phyloP scores from a whole-genome alignment of 2,113 vertebrate genomes.

The Brachionichthys hirsutus region DNA sequence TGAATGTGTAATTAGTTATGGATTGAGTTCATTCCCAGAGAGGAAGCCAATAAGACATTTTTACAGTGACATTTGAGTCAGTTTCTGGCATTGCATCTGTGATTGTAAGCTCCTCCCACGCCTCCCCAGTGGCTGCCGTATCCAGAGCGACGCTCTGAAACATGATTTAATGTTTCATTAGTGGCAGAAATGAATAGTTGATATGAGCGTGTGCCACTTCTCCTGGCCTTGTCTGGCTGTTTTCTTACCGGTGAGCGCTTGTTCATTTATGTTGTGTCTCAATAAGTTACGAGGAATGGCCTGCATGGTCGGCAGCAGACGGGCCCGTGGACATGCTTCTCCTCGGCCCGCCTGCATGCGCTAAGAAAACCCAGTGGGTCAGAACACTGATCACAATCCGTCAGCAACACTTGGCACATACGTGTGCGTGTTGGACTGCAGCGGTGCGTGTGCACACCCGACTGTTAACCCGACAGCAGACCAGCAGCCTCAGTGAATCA shows the following conservation, averaged over 20 bases:
- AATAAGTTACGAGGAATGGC: slow-evolving; percentile 62
- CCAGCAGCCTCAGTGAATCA: slow-evolving; percentile 51
- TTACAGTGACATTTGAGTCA: slow-evolving; percentile 47
- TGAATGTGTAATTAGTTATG: slow-evolving; percentile 12
- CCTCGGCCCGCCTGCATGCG: slow-evolving; percentile 19
- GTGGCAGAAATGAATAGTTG: slow-evolving; percentile 67
- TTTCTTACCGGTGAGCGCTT: slow-evolving; percentile 16
- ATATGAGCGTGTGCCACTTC: slow-evolving; percentile 57
- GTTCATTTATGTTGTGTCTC: slow-evolving; percentile 28
- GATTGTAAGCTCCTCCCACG: slow-evolving; percentile 50
- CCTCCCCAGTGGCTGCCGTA: slow-evolving; percentile 27
- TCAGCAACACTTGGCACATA: slow-evolving; percentile 9
- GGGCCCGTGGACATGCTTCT: background rate
- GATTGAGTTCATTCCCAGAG: slow-evolving; percentile 8
- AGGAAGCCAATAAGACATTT: slow-evolving; percentile 24
- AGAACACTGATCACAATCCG: slow-evolving; percentile 26
- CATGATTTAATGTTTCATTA: slow-evolving; percentile 64
- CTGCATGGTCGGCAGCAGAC: slow-evolving; percentile 17
- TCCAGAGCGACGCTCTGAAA: slow-evolving; percentile 62
- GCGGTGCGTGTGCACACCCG: background rate
- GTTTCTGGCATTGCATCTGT: slow-evolving; percentile 53
- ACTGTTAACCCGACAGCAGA: slow-evolving; percentile 11
- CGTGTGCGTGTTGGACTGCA: background rate
- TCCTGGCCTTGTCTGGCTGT: slow-evolving; percentile 53
- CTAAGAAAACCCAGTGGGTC: slow-evolving; percentile 20